Conservation (phyloP, 2,113 vertebrate genomes). For the Tinamus guttatus region DNA sequence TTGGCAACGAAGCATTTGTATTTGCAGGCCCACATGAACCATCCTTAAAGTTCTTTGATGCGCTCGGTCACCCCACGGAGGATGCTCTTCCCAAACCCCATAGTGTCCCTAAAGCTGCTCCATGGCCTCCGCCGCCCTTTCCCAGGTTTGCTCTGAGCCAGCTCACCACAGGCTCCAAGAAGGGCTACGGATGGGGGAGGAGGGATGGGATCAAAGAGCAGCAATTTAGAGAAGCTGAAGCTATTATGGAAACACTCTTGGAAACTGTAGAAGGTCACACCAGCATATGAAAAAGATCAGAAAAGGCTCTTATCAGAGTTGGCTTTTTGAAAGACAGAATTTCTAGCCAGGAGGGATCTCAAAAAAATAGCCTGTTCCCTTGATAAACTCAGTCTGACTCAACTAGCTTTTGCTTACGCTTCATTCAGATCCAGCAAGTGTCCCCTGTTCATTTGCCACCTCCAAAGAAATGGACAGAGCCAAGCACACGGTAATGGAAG, state of each 20-base stretch:
- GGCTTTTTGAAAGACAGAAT: not conserved
- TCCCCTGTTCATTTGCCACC: not conserved
- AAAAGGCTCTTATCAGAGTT: not conserved
- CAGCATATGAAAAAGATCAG: not conserved
- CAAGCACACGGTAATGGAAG: not conserved
- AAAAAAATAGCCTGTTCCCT: not conserved
- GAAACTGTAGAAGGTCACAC: not conserved
- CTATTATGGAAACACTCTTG: not conserved
- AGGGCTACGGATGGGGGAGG: not conserved
- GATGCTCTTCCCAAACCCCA: not conserved
- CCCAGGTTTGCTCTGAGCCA: not conserved
- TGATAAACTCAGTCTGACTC: not conserved
- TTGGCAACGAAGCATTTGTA: not conserved
- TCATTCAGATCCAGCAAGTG: not conserved
- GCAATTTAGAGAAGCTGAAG: not conserved
- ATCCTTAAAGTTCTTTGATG: not conserved
- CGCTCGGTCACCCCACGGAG: not conserved
- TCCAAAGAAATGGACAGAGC: rapidly evolving
- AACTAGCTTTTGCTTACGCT: not conserved
- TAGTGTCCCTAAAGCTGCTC: not conserved
- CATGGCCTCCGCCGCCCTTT: not conserved
- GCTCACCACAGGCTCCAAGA: not conserved
- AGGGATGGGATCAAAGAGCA: not conserved
- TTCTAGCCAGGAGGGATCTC: not conserved
- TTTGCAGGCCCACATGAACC: not conserved